Base-by-base conservation (phyloP, 30 jellyfish, hydroid and myxozoan species). In the Rhopilema esculentum region DNA sequence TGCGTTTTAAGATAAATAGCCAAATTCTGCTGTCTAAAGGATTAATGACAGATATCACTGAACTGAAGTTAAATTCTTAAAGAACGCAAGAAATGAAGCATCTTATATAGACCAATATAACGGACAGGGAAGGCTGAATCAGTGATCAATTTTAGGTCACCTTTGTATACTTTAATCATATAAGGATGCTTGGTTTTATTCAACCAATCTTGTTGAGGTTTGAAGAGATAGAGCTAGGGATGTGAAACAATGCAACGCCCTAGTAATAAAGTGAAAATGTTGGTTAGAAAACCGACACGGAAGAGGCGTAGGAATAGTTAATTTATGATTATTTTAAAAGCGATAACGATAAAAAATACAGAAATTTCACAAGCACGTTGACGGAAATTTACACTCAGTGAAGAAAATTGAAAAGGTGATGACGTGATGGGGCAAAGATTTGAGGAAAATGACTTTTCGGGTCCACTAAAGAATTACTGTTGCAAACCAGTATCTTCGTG, bases 241-340 rank as follows among this genome's bases (percentile, higher is more conserved):
- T 16, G 33, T 28, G 27, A 18, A 7, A 71, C 82, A 71, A 71
- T 71, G 28, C 21, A 25, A 25, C 66, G 32, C 64, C 27, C 82
- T 71, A 28, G 49, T 71, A 17, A 71, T 31, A 26, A 53, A 26
- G 27, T 68, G 28, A 63, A 63, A 24, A 2, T 15, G 62, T 61
- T 20, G 82, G 0, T 25, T 32, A 72, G 49, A 63, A 65, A 80
- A 80, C 82, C 82, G 64, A 80, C 79, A 62, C 78, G 88, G 88
- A 68, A 79, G n/a, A 57, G 67, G 51, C 68, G 48, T 19, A 79
- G 66, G 88, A 80, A 24, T 80, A 50, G 66, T 40, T 63, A 48
- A 65, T 80, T 32, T n/a, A n/a, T n/a, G 57, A 40, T 40, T 12
- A 2, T 40, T 12, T 40, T 12, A 40, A n/a, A n/a, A n/a, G n/a